Evolutionary conservation across 2,113 vertebrate genomes (phyloP), one percentile per base, ranked within the genome.

Genomic region (Hippoglossus stenolepis): DNA sequence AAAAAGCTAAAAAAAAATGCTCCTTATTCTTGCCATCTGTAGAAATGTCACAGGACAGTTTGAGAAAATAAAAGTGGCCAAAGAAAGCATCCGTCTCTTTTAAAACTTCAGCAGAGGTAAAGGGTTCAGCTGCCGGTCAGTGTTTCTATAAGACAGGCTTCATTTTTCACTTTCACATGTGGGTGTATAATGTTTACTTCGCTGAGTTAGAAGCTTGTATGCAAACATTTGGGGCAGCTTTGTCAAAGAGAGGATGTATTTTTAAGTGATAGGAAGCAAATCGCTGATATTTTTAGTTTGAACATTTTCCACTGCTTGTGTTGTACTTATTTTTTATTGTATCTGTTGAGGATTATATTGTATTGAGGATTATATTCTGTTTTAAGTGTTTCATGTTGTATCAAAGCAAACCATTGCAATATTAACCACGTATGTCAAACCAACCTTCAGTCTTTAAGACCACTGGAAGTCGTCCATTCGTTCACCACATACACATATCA

Each of bases 131-230:
- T 61, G 77, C 87, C 78, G 70, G 49, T 76, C 83, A 28, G 86
- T 31, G 31, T 88, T 81, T 79, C 62, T 73, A 3, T 64, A 15
- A 75, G 73, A 85, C 68, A 38, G 66, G 77, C 53, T 20, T 79
- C 14, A 20, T 72, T 63, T 67, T 80, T 47, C 14, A 51, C 2
- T 62, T 76, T 53, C 2, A 85, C 28, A 60, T 51, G 24, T 81
- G 85, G 90, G 87, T 89, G 87, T 90, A 85, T 66, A 75, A 85
- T 83, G 77, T 92, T 91, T 90, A 86, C 84, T 83, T 83, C 79
- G 58, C 58, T 78, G 62, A 65, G 62, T 49, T 77, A 88, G 73
- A 57, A 13, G 79, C 85, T 90, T 70, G 63, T 71, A 58, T 75
- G 84, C 38, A 31, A 21, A 47, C n/a, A 63, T 49, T 77, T 59